Evolutionary conservation across 2,797 vertebrate species (phyloP).

Genomic region (Emydoidea blandingii): DNA sequence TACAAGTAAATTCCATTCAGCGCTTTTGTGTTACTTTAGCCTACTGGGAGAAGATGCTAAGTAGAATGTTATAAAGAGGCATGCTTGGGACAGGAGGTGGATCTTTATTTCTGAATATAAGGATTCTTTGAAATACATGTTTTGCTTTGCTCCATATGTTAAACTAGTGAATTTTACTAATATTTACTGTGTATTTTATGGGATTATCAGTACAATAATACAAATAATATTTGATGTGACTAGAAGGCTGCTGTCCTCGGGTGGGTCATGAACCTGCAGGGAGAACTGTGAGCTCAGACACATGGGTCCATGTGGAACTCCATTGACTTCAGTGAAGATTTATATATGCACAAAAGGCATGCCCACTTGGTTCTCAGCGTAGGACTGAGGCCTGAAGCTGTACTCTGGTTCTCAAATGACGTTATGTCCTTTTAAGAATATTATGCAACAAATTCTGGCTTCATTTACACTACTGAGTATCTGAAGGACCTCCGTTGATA

Average conservation of each 20-base stretch:
- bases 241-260: not conserved
- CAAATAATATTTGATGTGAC: accelerated
- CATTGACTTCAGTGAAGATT: accelerated
- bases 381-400: not conserved
- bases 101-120: not conserved
- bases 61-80: not conserved
- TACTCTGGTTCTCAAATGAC: not conserved
- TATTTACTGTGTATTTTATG: not conserved
- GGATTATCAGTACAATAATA: not conserved
- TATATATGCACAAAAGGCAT: not conserved
- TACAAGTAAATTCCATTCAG: not conserved
- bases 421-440: not conserved
- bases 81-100: not conserved
- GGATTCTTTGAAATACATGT: not conserved
- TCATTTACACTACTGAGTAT: not conserved
- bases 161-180: not conserved
- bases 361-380: accelerated
- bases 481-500: not conserved
- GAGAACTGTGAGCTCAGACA: accelerated
- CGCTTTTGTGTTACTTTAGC: not conserved
- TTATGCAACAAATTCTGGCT: not conserved
- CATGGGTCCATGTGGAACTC: not conserved
- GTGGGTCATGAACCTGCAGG: accelerated
- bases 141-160: not conserved
- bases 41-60: not conserved